Base-by-base conservation (phyloP, 2,888 invertebrate species). In the Pardosa pseudoannulata region DNA sequence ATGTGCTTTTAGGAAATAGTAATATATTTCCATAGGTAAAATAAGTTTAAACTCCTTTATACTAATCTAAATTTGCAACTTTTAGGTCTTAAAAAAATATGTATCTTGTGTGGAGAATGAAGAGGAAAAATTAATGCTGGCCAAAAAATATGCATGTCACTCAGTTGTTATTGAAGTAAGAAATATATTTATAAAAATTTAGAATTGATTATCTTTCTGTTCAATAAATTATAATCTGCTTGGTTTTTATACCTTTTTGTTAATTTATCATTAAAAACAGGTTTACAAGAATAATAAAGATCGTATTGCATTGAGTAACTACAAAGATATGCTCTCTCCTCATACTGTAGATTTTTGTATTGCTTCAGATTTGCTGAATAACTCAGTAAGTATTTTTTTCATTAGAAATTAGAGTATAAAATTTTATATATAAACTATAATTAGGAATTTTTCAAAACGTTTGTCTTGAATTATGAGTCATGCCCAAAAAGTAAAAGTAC, bases 81-180 rank as follows among this genome's bases (percentile, higher is more conserved):
- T 36, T 36, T 23, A 56, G 56, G 16, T 56, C 23, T 16, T 56
- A 2, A 56, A 1, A 5, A 23, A 56, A 56, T 56, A 23, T 56
- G 56, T 56, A 56, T 56, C 56, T 23, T 23, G 7, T 23, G 23
- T 56, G n/a, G 56, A 56, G 23, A 56, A 56, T 56, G 56, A 56
- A 56, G 5, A 56, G 6, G 56, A 56, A 23, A 56, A 23, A 11
- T 56, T 56, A 23, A 23, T 16, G 23, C 11, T 56, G 3, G 56
- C 56, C 23, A 3, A 23, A 11, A 56, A 56, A 56, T 56, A 56
- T 56, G 23, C 5, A 6, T 56, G 56, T 16, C 56, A 56, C 23
- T 23, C 56, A 6, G 23, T 56, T 23, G 23, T 23, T 0, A 56
- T 56, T 23, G 23, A 56, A 23, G 56, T 56, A 56, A 56, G 5